A percentile compares a stretch with the other conserved stretches of the same genome.
Evolutionary conservation across 64 coral and sea anemone genomes (phyloP).

Genomic region (Platygyra sinensis): DNA sequence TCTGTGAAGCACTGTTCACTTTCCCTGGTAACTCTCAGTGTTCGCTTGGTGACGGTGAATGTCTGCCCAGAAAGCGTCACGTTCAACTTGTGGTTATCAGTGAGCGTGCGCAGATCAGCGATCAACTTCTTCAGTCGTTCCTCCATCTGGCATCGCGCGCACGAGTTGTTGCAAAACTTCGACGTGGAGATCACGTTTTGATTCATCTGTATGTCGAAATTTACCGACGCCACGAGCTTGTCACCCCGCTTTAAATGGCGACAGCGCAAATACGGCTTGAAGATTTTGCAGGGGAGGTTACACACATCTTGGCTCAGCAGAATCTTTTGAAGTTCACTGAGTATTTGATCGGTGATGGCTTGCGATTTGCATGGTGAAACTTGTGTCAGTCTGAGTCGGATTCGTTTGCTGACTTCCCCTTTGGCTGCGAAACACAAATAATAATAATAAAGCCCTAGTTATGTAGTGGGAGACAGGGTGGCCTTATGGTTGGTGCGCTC

Average conservation of each 20-base stretch:
- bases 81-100: conserved; percentile 56
- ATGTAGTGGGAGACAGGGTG: not conserved
- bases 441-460: not conserved
- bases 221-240: conserved; percentile 30
- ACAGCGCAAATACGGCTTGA: conserved; percentile 38
- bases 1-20: not conserved
- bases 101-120: conserved; percentile 48
- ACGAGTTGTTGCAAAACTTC: conserved; percentile 69
- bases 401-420: conserved; percentile 10
- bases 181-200: conserved; percentile 39
- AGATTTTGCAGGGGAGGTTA: conserved; percentile 66
- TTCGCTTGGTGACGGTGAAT: conserved; percentile 30
- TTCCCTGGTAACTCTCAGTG: conserved; percentile 29
- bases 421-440: not conserved
- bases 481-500: too few relatives aligned
- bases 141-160: conserved; percentile 74
- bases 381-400: not conserved
- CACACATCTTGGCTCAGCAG: conserved; percentile 59
- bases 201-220: conserved; percentile 71
- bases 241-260: not conserved
- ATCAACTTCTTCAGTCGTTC: conserved; percentile 69
- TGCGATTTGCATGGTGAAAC: not conserved
- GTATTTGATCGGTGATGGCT: conserved; percentile 23
- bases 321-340: conserved; percentile 38
- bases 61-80: conserved; percentile 63